Conservation (phyloP, 2,888 invertebrate genomes). For the Ectemnius cavifrons region DNA sequence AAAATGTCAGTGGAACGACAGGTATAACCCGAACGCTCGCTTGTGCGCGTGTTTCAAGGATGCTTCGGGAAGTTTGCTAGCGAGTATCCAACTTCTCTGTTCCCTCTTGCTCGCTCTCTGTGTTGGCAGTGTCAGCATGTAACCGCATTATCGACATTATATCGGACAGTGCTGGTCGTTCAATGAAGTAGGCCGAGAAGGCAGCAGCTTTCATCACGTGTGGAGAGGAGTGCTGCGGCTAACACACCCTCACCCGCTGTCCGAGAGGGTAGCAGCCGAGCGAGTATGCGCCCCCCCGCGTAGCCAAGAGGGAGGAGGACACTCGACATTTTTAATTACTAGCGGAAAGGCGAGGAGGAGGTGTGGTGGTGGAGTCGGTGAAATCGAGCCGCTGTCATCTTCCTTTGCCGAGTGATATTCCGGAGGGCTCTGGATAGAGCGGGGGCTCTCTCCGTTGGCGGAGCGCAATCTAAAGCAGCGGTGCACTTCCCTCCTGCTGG, state of each 20-base stretch:
- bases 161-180: constrained; percentile 22
- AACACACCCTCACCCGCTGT: not conserved
- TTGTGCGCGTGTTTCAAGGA: constrained; percentile 49
- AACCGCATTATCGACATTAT: constrained; percentile 37
- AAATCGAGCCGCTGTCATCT: too few relatives aligned
- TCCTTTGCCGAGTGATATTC: too few relatives aligned
- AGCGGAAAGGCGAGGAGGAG: too few relatives aligned
- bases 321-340: too few relatives aligned
- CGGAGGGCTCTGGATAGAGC: too few relatives aligned
- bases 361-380: too few relatives aligned
- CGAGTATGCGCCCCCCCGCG: too few relatives aligned
- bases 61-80: constrained; percentile 41
- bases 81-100: constrained; percentile 35
- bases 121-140: constrained; percentile 22
- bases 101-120: constrained; percentile 11
- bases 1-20: constrained; percentile 60
- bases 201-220: constrained; percentile 12
- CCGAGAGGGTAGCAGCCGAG: not conserved
- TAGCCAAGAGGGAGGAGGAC: too few relatives aligned
- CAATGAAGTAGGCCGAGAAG: constrained; percentile 1
- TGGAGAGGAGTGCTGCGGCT: not conserved
- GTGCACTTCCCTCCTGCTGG: too few relatives aligned
- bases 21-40: not conserved
- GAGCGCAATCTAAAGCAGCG: too few relatives aligned
- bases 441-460: too few relatives aligned